A percentile compares a stretch with the other conserved stretches of the same genome.
Conservation (phyloP, 2,113 vertebrate genomes). For the Collichthys lucidus region DNA sequence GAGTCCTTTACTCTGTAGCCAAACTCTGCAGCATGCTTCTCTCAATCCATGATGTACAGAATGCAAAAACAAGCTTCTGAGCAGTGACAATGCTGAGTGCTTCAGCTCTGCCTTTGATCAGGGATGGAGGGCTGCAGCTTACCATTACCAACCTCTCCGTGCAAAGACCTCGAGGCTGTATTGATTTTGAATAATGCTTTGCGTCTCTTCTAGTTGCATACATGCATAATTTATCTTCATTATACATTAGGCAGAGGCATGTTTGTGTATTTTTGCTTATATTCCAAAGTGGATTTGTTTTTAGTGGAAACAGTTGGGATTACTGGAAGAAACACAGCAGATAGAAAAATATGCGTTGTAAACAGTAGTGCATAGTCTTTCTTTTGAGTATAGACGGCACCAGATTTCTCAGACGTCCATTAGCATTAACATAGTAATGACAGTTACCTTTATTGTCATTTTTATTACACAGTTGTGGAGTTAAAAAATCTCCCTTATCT, state of each 20-base stretch:
- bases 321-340: not conserved
- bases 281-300: constrained; percentile 18
- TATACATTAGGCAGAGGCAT: constrained; percentile 27
- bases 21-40: constrained; percentile 35
- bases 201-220: constrained; percentile 60
- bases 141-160: constrained; percentile 2
- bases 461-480: no score
- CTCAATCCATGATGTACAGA: constrained; percentile 43
- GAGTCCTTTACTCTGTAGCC: constrained; percentile 43
- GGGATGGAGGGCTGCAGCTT: constrained; percentile 38
- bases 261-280: constrained; percentile 27
- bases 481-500: no score
- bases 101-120: constrained; percentile 57
- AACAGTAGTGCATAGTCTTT: not conserved
- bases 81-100: constrained; percentile 18
- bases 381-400: not conserved
- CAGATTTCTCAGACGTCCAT: no score
- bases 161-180: constrained; percentile 59
- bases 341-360: not conserved
- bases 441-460: no score
- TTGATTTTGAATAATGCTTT: constrained; percentile 72
- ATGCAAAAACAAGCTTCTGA: constrained; percentile 58
- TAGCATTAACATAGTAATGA: no score
- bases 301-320: constrained; percentile 20
- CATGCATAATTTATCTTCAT: constrained; percentile 71